phyloP scores from a whole-genome alignment of 2,797 vertebrate genomes.

The Florisuga fusca region DNA sequence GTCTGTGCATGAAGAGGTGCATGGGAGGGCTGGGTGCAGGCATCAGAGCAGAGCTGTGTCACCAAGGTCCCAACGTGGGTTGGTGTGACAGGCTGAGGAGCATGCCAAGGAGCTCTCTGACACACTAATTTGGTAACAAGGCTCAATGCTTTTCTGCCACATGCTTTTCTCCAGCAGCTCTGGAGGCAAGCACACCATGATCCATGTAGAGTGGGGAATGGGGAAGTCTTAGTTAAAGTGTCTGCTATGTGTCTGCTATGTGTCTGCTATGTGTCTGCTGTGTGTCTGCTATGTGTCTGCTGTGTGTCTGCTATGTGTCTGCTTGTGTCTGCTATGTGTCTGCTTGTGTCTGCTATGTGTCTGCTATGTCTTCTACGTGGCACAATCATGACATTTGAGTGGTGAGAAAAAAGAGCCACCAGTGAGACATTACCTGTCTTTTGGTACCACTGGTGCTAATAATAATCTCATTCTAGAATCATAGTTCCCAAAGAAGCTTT shows the following conservation, averaged over 20 bases:
- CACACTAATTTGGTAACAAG: neutral
- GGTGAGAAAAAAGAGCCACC: neutral
- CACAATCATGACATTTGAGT: neutral
- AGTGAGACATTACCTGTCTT: neutral
- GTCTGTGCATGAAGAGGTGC: neutral
- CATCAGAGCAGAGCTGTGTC: neutral
- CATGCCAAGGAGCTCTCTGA: neutral
- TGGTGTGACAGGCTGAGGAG: neutral
- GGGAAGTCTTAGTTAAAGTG: neutral
- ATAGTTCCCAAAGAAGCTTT: neutral
- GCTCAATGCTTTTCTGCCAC: neutral
- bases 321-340: too few relatives aligned
- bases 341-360: neutral
- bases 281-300: too few relatives aligned
- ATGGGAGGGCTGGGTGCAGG: neutral
- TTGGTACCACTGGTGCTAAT: neutral
- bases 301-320: too few relatives aligned
- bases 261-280: too few relatives aligned
- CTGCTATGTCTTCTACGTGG: neutral
- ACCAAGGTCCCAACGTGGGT: too few relatives aligned
- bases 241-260: too few relatives aligned
- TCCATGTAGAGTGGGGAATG: rapidly evolving
- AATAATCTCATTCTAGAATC: neutral
- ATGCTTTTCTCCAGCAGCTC: neutral
- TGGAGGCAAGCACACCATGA: neutral